A percentile compares a stretch with the other conserved stretches of the same genome.
phyloP scores from a whole-genome alignment of 1,140 invertebrate species.

The Drosophila prosaltans region DNA sequence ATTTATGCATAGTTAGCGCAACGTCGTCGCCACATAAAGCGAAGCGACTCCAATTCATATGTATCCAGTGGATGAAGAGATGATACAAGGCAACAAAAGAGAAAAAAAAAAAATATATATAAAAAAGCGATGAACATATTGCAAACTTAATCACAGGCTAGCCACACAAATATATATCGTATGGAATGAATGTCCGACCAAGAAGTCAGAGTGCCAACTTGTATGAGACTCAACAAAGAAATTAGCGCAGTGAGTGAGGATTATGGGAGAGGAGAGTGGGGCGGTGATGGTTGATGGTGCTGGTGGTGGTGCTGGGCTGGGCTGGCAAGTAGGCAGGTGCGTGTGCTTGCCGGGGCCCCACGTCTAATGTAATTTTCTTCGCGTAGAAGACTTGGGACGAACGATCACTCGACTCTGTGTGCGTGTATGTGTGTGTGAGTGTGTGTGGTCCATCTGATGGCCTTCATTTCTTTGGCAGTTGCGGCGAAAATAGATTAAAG shows the following conservation, averaged over 20 bases:
- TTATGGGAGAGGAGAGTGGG: slow-evolving; percentile 20
- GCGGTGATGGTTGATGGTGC: slow-evolving; percentile 10
- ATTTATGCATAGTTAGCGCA: slow-evolving; percentile 53
- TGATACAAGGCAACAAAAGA: slow-evolving; percentile 57
- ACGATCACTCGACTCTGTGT: slow-evolving; percentile 48
- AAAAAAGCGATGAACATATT: slow-evolving; percentile 71
- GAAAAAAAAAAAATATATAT: too few species aligned
- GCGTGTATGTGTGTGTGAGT: slow-evolving; percentile 49
- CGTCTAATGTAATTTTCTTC: slow-evolving; percentile 79
- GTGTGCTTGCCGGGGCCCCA: slow-evolving; percentile 36
- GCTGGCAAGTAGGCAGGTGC: slow-evolving; percentile 41
- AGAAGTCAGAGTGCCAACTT: slow-evolving; percentile 55
- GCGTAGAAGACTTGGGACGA: slow-evolving; percentile 25
- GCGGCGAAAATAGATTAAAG: slow-evolving; percentile 78
- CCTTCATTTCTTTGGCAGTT: slow-evolving; percentile 12
- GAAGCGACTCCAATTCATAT: slow-evolving; percentile 18
- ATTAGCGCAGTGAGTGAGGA: slow-evolving; percentile 55
- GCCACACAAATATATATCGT: slow-evolving; percentile 63
- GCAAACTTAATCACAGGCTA: slow-evolving; percentile 73
- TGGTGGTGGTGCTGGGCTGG: not conserved
- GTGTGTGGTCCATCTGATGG: slow-evolving; percentile 40
- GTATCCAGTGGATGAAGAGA: slow-evolving; percentile 37
- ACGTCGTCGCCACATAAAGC: slow-evolving; percentile 13
- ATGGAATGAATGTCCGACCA: slow-evolving; percentile 48
- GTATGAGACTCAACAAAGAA: slow-evolving; percentile 78